A percentile compares a stretch with the other conserved stretches of the same genome.
Conservation (phyloP, 2,113 vertebrate species). For the Scytalopus superciliaris region DNA sequence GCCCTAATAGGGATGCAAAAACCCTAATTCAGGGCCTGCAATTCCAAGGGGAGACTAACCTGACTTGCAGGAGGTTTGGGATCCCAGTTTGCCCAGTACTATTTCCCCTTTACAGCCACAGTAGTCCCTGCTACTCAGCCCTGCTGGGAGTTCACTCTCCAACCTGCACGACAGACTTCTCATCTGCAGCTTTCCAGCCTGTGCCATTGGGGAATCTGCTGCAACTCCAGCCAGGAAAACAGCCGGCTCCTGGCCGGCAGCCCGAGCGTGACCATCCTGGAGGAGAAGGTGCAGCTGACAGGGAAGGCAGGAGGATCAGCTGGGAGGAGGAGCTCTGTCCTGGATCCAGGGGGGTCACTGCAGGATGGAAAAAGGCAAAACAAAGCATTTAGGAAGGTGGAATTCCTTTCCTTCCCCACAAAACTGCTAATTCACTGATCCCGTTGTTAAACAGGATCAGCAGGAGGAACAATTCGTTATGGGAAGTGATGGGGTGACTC, state of each 20-base stretch:
- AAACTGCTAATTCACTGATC: neutral
- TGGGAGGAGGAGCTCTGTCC: neutral
- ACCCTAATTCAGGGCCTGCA: neutral
- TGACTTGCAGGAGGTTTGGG: neutral
- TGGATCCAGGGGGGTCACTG: neutral
- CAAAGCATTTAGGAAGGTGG: neutral
- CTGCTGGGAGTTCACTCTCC: fast-evolving
- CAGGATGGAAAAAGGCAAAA: neutral
- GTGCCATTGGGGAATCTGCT: neutral
- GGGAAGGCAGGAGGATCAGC: neutral
- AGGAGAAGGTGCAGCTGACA: neutral
- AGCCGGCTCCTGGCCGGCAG: neutral
- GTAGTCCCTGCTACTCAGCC: fast-evolving
- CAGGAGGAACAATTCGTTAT: neutral
- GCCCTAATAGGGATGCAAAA: neutral
- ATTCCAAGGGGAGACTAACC: neutral
- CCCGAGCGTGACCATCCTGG: fast-evolving
- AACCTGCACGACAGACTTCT: neutral
- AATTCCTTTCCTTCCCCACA: fast-evolving
- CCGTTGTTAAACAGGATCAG: neutral
- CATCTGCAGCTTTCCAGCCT: neutral
- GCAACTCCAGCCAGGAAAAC: neutral
- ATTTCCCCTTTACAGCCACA: neutral
- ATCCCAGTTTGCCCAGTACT: neutral
- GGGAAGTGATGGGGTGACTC: neutral